Base-by-base conservation (phyloP, 2,888 invertebrate species). In the Sisyra terminalis region DNA sequence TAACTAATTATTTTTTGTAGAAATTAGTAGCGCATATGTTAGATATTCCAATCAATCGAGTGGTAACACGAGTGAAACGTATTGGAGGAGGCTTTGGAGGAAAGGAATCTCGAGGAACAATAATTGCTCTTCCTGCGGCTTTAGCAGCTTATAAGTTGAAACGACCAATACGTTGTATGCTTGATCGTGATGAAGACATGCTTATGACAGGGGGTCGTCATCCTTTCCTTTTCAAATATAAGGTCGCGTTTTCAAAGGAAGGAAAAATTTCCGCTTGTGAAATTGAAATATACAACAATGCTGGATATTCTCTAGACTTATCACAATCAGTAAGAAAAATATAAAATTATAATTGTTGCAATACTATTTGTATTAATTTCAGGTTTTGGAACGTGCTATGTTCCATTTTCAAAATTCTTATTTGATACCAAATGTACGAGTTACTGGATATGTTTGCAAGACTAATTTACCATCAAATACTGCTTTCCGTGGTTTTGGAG, bases 81-180 rank as follows among this genome's bases (percentile, higher is more conserved):
- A 66, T 96, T 55, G 96, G 93, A 0, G 96, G 96, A 14, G 94
- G 90, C 18, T 96, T 96, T 59, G 96, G 96, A 8, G 96, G 94
- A 1, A 96, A 96, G 64, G 93, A 94, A 60, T 79, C 85, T 0
- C 71, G 86, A 38, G 69, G 75, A 1, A 61, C 70, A 46, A 53
- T 78, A 4, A 58, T 83, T 1, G 75, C 80, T 1, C 56, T 87
- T 16, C 83, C 88, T 0, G 78, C 78, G 7, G 83, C 86, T 0
- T 57, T 92, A 1, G 88, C 92, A 4, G 92, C 93, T 2, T 68
- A 75, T 50, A 85, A 82, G 55, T 64, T 85, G 3, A 69, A 75
- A 36, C 70, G 73, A 48, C 88, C 94, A 1, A 78, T 93, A 1
- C 73, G 90, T 24, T 79, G 84, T 49, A 86, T 89, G 78, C 60